Evolutionary conservation across 1,140 invertebrate species (phyloP).

Genomic region (Bicyclus anynana): DNA sequence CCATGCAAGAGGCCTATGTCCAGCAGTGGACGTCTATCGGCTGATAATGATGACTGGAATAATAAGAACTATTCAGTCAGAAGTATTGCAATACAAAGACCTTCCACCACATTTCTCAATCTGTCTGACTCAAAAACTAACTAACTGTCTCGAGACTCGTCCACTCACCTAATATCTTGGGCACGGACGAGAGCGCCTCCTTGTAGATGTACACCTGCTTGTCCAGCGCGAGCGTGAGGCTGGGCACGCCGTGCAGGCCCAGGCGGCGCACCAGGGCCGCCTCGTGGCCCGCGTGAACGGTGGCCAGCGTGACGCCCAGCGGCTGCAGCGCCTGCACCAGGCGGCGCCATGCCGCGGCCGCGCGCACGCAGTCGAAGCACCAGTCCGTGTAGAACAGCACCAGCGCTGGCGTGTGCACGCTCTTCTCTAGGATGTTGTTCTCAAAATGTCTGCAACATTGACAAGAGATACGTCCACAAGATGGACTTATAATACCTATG

Average conservation of each 20-base stretch:
- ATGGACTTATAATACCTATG: too few species aligned
- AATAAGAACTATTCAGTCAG: too few species aligned
- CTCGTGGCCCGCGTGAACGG: conserved; percentile 91
- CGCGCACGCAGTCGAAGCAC: conserved; percentile 93
- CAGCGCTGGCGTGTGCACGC: conserved; percentile 86
- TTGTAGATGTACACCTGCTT: conserved; percentile 89
- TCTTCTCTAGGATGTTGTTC: conserved; percentile 90
- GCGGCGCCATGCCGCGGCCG: conserved; percentile 88
- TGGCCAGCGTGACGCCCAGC: conserved; percentile 83
- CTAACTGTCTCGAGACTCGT: too few species aligned
- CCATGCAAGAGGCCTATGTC: too few species aligned
- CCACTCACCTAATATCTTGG: conserved; percentile 84
- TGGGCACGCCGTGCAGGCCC: conserved; percentile 88
- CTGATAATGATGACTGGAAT: too few species aligned
- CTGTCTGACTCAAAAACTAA: too few species aligned
- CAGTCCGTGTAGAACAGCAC: conserved; percentile 95
- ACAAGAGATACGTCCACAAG: neutral
- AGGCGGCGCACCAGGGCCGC: conserved; percentile 85
- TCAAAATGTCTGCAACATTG: conserved; percentile 86
- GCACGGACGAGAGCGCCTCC: conserved; percentile 85
- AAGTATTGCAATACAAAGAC: too few species aligned
- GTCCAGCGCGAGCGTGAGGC: conserved; percentile 89
- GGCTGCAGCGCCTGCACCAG: conserved; percentile 91
- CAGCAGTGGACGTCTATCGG: too few species aligned
- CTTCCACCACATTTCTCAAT: too few species aligned